Conservation (phyloP, 2,113 vertebrate genomes). For the Camelus bactrianus region DNA sequence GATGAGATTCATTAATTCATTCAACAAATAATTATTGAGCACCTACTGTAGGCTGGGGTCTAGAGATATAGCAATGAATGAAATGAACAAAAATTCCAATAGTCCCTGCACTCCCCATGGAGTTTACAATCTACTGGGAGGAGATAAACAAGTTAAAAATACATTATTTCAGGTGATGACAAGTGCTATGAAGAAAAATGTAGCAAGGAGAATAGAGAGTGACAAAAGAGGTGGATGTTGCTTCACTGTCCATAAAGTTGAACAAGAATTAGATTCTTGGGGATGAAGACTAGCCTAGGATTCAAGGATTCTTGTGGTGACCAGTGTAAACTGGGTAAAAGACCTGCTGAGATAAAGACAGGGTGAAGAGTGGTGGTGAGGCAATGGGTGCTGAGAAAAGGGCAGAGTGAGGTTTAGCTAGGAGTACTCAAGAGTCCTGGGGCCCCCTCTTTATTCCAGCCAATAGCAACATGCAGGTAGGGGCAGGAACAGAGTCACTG, state of each 20-base stretch:
- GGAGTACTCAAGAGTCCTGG: neutral
- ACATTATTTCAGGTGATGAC: neutral
- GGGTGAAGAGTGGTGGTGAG: neutral
- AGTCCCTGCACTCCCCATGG: neutral
- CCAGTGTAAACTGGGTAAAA: too few species aligned
- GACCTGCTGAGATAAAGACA: too few species aligned
- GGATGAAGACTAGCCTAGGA: neutral
- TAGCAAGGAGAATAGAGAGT: neutral
- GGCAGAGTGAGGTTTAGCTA: neutral
- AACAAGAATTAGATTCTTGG: neutral
- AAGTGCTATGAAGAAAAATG: neutral
- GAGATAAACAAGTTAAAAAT: neutral
- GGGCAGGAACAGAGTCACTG: neutral
- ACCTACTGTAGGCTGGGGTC: neutral
- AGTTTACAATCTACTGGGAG: neutral
- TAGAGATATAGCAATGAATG: neutral
- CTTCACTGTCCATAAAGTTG: neutral
- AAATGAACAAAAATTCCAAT: neutral
- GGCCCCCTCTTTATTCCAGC: neutral
- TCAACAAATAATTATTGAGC: neutral
- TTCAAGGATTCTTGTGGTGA: neutral
- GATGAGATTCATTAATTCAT: neutral
- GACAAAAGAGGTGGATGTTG: neutral
- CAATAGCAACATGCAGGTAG: neutral
- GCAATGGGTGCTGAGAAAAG: neutral